A percentile compares a stretch with the other conserved stretches of the same genome.
phyloP scores from a whole-genome alignment of 2,797 vertebrate species.

The Lacerta viridis region DNA sequence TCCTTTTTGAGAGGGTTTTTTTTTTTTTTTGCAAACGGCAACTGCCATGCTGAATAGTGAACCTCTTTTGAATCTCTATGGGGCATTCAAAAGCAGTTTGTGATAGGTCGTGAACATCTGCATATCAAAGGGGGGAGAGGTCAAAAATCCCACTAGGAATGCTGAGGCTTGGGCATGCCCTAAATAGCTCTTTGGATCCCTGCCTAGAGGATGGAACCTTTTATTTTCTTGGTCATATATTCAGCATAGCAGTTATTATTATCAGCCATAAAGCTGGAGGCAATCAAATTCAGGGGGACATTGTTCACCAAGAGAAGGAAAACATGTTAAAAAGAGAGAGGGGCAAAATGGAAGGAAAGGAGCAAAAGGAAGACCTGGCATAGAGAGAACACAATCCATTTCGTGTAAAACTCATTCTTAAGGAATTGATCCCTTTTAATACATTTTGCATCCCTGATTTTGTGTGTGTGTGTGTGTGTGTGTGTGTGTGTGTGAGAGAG shows the following conservation, averaged over 20 bases:
- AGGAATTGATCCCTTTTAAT: slow-evolving; percentile 68
- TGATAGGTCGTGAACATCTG: background rate
- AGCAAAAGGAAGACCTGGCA: background rate
- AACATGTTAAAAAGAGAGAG: background rate
- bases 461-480: slow-evolving; percentile 22
- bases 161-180: background rate
- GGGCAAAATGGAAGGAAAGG: too few species aligned
- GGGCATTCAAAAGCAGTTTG: too few species aligned
- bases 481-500: background rate
- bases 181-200: background rate
- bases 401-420: slow-evolving; percentile 1
- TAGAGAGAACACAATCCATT: background rate
- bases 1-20: too few species aligned
- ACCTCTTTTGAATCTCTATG: too few species aligned
- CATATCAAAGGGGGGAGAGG: background rate
- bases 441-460: slow-evolving; percentile 61
- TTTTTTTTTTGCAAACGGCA: too few species aligned
- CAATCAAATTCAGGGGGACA: slow-evolving; percentile 6
- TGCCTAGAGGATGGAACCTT: slow-evolving; percentile 40
- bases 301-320: background rate
- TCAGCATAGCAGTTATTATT: slow-evolving; percentile 40
- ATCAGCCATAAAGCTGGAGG: background rate
- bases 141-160: background rate
- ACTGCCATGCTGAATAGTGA: too few species aligned
- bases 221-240: slow-evolving; percentile 39